phyloP scores from a whole-genome alignment of 2,888 invertebrate species.

The Myathropa florea region DNA sequence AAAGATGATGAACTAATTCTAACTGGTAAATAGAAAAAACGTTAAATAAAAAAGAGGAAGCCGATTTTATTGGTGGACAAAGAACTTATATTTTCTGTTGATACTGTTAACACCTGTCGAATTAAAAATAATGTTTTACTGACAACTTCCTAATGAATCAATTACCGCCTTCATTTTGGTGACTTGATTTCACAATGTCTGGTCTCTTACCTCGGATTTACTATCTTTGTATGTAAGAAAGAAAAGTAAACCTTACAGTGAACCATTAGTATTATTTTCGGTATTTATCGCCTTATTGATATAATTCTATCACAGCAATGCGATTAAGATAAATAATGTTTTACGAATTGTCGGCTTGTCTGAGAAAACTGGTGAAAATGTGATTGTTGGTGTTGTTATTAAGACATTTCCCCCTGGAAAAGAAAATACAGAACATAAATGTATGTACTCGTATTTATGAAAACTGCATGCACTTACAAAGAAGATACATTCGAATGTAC shows the following conservation, averaged over 20 bases:
- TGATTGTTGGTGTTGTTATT: constrained; percentile 22
- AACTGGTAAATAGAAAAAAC: not conserved
- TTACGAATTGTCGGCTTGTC: too few relatives aligned
- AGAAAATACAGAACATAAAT: not conserved
- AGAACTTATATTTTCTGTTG: not conserved
- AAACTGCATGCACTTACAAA: too few relatives aligned
- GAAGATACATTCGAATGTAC: too few relatives aligned
- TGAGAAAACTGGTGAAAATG: not conserved
- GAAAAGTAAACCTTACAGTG: too few relatives aligned
- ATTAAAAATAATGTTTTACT: not conserved
- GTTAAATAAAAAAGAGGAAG: too few relatives aligned
- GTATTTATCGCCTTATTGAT: not conserved
- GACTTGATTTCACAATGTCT: constrained; percentile 10
- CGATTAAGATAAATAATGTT: too few relatives aligned
- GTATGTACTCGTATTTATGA: too few relatives aligned
- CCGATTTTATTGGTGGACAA: not conserved
- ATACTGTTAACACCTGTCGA: not conserved
- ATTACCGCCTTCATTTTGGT: constrained; percentile 33
- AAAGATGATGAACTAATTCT: not conserved
- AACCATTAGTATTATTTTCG: too few relatives aligned
- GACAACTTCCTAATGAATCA: constrained; percentile 28
- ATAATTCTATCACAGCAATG: too few relatives aligned
- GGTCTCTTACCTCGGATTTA: too few relatives aligned
- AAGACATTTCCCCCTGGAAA: constrained; percentile 19
- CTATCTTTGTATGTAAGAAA: too few relatives aligned